phyloP scores from a whole-genome alignment of 2,888 invertebrate genomes.

The Dendrolimus houi region DNA sequence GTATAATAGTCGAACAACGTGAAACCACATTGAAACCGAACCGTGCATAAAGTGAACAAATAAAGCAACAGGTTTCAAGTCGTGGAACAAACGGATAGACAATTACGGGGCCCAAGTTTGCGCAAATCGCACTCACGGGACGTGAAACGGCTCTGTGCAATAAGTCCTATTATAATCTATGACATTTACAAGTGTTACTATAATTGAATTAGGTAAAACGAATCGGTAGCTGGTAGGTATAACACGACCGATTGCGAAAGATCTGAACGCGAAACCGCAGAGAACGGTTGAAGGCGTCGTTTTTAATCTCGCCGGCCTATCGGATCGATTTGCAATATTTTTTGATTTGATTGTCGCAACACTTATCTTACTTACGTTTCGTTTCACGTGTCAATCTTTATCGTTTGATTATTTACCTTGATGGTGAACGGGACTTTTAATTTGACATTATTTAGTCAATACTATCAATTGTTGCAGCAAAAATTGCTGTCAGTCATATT shows the following conservation, averaged over 20 bases:
- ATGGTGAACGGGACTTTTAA: neutral
- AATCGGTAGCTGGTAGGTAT: conserved; percentile 38
- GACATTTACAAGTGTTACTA: conserved; percentile 63
- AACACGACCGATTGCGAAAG: conserved; percentile 34
- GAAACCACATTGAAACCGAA: neutral
- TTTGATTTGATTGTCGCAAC: conserved; percentile 25
- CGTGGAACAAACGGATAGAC: conserved; percentile 23
- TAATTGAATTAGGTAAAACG: conserved; percentile 56
- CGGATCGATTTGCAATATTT: conserved; percentile 33
- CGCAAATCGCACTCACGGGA: conserved; percentile 22
- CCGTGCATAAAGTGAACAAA: conserved; percentile 10
- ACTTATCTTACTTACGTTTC: neutral
- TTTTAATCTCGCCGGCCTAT: conserved; percentile 21
- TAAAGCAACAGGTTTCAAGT: conserved; percentile 31
- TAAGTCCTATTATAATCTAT: conserved; percentile 35
- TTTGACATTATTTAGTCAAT: neutral
- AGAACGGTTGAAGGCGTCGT: conserved; percentile 50
- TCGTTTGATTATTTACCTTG: neutral
- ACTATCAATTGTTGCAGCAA: conserved; percentile 6
- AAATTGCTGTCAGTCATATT: conserved; percentile 18
- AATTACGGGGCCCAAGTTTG: conserved; percentile 21
- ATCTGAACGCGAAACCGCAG: conserved; percentile 29
- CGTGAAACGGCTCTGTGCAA: conserved; percentile 11
- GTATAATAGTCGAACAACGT: neutral
- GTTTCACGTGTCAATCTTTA: neutral